Conservation (phyloP, 2,888 invertebrate genomes). For the Dorcus hopei region DNA sequence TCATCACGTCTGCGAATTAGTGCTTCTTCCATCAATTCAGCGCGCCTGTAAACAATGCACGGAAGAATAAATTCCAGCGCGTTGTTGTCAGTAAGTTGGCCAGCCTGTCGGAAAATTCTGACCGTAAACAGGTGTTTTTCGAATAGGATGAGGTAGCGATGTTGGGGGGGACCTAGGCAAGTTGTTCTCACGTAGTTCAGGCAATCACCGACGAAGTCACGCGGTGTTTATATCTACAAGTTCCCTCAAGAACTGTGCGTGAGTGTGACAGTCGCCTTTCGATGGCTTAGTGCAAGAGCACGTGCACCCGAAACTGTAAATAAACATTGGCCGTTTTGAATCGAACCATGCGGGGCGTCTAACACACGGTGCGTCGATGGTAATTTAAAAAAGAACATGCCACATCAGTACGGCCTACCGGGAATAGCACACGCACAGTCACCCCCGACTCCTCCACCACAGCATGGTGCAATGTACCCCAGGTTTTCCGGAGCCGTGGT, state of each 20-base stretch:
- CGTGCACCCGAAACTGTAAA: conserved; percentile 14
- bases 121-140: conserved; percentile 76
- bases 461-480: conserved; percentile 59
- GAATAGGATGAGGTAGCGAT: conserved; percentile 60
- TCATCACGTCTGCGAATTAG: not conserved
- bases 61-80: not conserved
- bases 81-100: conserved; percentile 16
- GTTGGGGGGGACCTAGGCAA: conserved; percentile 42
- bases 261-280: too few relatives aligned
- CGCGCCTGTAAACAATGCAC: not conserved
- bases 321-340: not conserved
- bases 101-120: conserved; percentile 62
- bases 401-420: conserved; percentile 77
- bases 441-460: conserved; percentile 71
- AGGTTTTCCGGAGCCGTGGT: conserved; percentile 64
- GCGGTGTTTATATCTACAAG: conserved; percentile 19
- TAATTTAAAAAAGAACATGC: conserved; percentile 55
- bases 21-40: not conserved
- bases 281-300: conserved; percentile 1
- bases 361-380: not conserved
- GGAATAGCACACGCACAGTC: conserved; percentile 74
- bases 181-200: conserved; percentile 45
- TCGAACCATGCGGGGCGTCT: too few relatives aligned
- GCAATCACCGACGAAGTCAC: conserved; percentile 22
- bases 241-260: not conserved